Percentiles rank a stretch among this genome's conserved stretches.
phyloP scores from a whole-genome alignment of 2,888 invertebrate genomes.

The Axea sp. region DNA sequence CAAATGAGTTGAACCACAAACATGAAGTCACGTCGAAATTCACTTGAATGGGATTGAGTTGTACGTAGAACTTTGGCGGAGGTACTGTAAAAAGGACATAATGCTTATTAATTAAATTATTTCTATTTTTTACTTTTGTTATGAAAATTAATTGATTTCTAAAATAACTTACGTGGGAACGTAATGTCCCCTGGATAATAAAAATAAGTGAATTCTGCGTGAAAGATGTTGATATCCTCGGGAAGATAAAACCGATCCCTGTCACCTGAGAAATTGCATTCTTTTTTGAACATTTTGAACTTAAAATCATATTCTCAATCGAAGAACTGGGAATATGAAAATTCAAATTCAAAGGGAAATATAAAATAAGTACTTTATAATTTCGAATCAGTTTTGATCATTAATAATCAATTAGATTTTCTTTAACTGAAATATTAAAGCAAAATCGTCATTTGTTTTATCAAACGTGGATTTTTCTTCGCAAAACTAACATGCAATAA shows the following conservation, averaged over 20 bases:
- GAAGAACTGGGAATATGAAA: too few species aligned
- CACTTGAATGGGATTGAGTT: conserved; percentile 93
- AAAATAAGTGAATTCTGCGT: conserved; percentile 97
- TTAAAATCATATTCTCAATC: neutral
- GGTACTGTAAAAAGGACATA: conserved; percentile 86
- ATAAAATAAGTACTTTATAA: too few species aligned
- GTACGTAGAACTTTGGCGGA: conserved; percentile 93
- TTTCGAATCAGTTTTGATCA: too few species aligned
- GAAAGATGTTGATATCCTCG: conserved; percentile 93
- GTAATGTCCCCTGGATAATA: conserved; percentile 95
- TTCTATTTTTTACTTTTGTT: neutral
- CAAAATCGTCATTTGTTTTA: too few species aligned
- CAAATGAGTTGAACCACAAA: conserved; percentile 96
- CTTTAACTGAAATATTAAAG: too few species aligned
- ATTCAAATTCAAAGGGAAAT: too few species aligned
- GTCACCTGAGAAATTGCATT: conserved; percentile 84
- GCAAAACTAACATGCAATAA: too few species aligned
- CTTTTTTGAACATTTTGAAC: too few species aligned
- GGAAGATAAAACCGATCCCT: conserved; percentile 91
- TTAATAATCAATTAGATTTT: too few species aligned
- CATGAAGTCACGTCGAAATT: conserved; percentile 93
- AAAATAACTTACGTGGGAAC: conserved; percentile 87
- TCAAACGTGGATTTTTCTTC: too few species aligned
- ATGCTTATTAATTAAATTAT: neutral
- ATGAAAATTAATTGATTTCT: too few species aligned